Evolutionary conservation across 1,140 invertebrate species (phyloP), one percentile per base, ranked within the genome.

Genomic region (Meteorus sp.): DNA sequence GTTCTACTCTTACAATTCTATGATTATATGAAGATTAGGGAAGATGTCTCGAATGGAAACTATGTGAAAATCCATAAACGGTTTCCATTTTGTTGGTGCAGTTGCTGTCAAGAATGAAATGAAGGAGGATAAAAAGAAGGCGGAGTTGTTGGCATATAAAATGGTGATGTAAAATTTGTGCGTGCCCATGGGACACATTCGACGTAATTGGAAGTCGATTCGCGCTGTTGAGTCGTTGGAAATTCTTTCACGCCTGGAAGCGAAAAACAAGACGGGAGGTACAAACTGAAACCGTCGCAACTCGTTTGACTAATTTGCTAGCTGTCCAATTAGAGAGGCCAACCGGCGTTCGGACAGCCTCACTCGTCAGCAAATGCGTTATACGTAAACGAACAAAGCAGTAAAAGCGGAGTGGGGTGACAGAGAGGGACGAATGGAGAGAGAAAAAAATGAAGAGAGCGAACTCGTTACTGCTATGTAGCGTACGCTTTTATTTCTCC

Each of bases 301-400:
- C 52, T 59, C 33, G 58, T 62, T 62, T 62, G 60, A 55, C 54
- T 62, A 62, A 62, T 62, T 62, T 62, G 37, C 45, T 39, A 35
- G 51, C 47, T 48, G 44, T 62, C 61, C 61, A 62, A 62, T 62
- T 58, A 62, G 61, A 59, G 51, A 56, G 50, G 31, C 37, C 20
- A 20, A 45, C 17, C 25, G 22, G 35, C 35, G 33, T 51, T 27
- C 6, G 11, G 13, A 25, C 20, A 25, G 23, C 20, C 9, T n/a
- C 20, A 47, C 22, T n/a, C 20, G 8, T 23, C 22, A 23, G 44
- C 22, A 19, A 47, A 11, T n/a, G n/a, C n/a, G n/a, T n/a, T n/a
- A n/a, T n/a, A n/a, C n/a, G n/a, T n/a, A n/a, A n/a, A n/a, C n/a
- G n/a, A n/a, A n/a, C n/a, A n/a, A n/a, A n/a, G n/a, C n/a, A n/a